Evolutionary conservation across 2,113 vertebrate genomes (phyloP), one percentile per base, ranked within the genome.

Genomic region (Zosterops borbonicus): DNA sequence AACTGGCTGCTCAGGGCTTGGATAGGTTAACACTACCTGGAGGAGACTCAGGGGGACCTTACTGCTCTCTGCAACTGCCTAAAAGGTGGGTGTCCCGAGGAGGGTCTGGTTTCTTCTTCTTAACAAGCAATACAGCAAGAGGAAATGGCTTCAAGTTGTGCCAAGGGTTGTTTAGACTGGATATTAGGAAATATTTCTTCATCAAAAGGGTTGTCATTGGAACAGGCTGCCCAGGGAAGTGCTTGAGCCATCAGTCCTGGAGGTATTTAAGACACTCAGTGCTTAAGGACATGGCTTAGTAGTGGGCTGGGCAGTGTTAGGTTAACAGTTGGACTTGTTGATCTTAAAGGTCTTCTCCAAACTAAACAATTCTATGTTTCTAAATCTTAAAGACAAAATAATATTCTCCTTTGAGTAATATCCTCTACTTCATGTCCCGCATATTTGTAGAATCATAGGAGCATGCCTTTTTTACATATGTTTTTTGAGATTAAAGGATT

Each of bases 401-500:
- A 76, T 52, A 90, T 46, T 83, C 37, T 53, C 14, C 44, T 56
- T 56, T 76, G 5, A 79, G 58, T 56, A 76, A 77, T 76, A 83
- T 37, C 33, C 49, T 79, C 53, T 47, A 50, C 22, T 64, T 86
- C 29, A 42, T 24, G 33, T 73, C 62, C 53, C 77, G 52, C 35
- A 82, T 16, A 6, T 83, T 92, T 74, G 71, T 68, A 73, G 46
- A 79, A 76, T 74, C 76, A 87, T 1, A 81, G 60, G 5, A 63
- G 13, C 27, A 53, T 73, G 76, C 14, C 41, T 84, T 78, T 75
- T 53, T 68, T 67, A 80, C 41, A 35, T 33, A 33, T n/a, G 11
- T 47, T 86, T 69, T 60, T 64, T 50, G 37, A 91, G 52, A 91
- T 89, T 77, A 95, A 95, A 95, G 46, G 37, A 16, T 37, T 56